These are phyloP conservation scores for Oligia fasciuncula DNA, from an alignment of 2,888 invertebrate genomes.

Conservation along the genomic window DNA sequence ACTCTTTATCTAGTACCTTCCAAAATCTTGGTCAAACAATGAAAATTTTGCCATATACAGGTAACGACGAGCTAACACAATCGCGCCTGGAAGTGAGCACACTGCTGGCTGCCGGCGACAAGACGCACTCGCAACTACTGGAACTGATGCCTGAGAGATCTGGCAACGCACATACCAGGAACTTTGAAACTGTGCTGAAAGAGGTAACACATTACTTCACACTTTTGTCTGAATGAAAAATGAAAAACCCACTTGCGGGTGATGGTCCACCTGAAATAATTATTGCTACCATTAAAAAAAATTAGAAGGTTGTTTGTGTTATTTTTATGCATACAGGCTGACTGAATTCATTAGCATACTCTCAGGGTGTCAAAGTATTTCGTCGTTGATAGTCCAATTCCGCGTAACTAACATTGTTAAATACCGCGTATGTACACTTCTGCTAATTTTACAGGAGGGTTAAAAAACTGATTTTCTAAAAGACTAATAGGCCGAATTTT, in stretches of 20 bases:
- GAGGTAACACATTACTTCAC: constrained; percentile 87
- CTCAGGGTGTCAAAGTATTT: background rate
- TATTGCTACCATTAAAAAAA: background rate
- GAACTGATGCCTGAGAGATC: constrained; percentile 99
- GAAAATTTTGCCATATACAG: constrained; percentile 67
- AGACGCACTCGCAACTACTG: constrained; percentile 98
- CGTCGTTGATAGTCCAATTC: too few relatives aligned
- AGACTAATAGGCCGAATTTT: too few relatives aligned
- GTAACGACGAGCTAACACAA: constrained; percentile 91
- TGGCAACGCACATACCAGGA: constrained; percentile 96
- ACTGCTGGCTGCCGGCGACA: constrained; percentile 97
- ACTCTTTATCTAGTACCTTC: background rate
- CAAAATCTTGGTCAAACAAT: background rate
- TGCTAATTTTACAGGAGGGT: too few relatives aligned
- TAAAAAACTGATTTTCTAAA: too few relatives aligned
- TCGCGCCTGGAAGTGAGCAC: constrained; percentile 98
- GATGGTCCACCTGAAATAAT: background rate
- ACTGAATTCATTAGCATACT: background rate
- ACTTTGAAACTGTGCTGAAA: constrained; percentile 96
- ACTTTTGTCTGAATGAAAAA: background rate
- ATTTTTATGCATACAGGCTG: background rate
- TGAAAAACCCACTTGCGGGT: background rate
- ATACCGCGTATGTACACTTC: too few relatives aligned
- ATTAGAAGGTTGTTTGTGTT: background rate
- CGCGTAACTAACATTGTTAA: too few relatives aligned